Base-by-base conservation (phyloP, 1,140 invertebrate species). In the Drosophila cardini region DNA sequence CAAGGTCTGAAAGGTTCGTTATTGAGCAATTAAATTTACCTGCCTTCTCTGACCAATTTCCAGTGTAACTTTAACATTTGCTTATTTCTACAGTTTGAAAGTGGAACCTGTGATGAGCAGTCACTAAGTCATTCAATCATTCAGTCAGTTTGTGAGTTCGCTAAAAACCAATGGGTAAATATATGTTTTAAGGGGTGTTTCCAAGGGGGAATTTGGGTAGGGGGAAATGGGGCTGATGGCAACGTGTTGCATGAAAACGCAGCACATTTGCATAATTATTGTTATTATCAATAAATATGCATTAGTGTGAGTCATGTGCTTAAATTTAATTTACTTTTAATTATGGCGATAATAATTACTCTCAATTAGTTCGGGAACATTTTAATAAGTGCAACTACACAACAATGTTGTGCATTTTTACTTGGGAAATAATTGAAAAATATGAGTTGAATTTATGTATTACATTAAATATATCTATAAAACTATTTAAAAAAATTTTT, bases 241-340 rank as follows among this genome's bases (percentile, higher is more conserved):
- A 58, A 71, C 58, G 56, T 62, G 61, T 73, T 73, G 67, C 73
- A 42, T 68, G 74, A 84, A 89, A 78, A 67, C 56, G 76, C 72
- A 80, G 76, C 73, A 84, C 64, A 83, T 89, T 89, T 90, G 80
- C 84, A 89, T 89, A 89, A 89, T 89, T 80, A 78, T 90, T 68
- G 71, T 78, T 89, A 89, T 89, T 89, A 89, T 78, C 71, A 80
- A 84, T 84, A 89, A 63, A 78, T 89, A 89, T 89, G 89, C 84
- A 89, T 80, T 84, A 87, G 80, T 84, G 76, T 70, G 69, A 78
- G 78, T 55, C 65, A 63, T 72, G 55, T 65, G 76, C 76, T 87
- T 80, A 80, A 89, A 75, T 74, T 87, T 89, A 89, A 87, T 87
- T 84, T 36, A 32, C 43, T 78, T 84, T 90, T 89, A 89, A 89